phyloP scores from a whole-genome alignment of 2,888 invertebrate genomes.

The Bruchidius siliquastri region DNA sequence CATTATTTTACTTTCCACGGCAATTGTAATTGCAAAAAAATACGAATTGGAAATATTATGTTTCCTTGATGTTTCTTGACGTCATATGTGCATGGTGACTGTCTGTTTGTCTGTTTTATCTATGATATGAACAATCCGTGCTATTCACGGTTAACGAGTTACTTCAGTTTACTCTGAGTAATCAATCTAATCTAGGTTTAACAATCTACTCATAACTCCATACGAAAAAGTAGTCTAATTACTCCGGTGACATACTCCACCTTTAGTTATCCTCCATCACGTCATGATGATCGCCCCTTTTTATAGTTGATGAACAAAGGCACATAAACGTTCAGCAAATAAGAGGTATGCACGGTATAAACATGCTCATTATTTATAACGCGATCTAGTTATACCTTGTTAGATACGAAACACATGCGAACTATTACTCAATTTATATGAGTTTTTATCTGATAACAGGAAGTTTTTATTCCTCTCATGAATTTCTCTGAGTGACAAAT shows the following conservation, averaged over 20 bases:
- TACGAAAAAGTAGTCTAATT: neutral
- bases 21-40: no score
- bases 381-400: conserved; percentile 18
- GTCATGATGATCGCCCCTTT: neutral
- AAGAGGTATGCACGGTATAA: conserved; percentile 11
- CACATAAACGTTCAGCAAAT: conserved; percentile 18
- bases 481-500: neutral
- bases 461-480: conserved; percentile 11
- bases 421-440: conserved; percentile 15
- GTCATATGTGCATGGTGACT: no score
- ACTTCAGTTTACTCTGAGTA: neutral
- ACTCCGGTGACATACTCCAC: neutral
- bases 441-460: conserved; percentile 10
- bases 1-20: no score
- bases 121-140: no score
- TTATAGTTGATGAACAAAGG: conserved; percentile 8
- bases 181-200: neutral
- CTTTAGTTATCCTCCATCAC: neutral
- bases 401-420: conserved; percentile 14
- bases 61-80: no score
- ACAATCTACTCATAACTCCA: neutral
- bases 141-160: no score
- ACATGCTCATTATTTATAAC: conserved; percentile 13
- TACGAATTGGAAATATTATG: no score
- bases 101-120: no score